Conservation (phyloP, 1,140 invertebrate species). For the Drosophila lowei region DNA sequence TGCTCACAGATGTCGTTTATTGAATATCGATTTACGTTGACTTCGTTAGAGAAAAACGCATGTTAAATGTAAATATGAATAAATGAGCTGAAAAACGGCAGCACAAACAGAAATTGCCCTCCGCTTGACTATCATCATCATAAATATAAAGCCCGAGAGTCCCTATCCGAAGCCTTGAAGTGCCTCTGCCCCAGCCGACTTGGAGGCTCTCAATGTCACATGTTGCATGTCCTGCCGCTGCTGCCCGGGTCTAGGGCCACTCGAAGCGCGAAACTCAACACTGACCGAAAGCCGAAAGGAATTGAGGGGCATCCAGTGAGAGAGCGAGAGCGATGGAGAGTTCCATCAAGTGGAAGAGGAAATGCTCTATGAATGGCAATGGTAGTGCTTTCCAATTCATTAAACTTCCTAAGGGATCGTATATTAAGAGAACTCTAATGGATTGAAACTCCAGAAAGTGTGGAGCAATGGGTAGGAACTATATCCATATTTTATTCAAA, state of each 20-base stretch:
- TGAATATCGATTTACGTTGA: conserved; percentile 81
- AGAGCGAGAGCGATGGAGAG: too few relatives aligned
- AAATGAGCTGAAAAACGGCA: conserved; percentile 74
- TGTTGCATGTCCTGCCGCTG: conserved; percentile 72
- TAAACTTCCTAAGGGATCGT: not conserved
- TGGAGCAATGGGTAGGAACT: too few relatives aligned
- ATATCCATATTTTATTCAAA: too few relatives aligned
- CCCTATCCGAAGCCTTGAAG: not conserved
- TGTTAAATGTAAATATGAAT: conserved; percentile 82
- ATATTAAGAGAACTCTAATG: not conserved
- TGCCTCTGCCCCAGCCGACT: conserved; percentile 2
- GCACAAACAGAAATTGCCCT: not conserved
- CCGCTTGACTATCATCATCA: conserved; percentile 15
- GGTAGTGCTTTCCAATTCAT: conserved; percentile 14
- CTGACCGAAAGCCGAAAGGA: conserved; percentile 32
- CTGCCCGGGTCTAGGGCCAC: conserved; percentile 54
- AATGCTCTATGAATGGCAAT: conserved; percentile 20
- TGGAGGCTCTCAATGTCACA: conserved; percentile 73
- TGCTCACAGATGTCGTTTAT: conserved; percentile 82
- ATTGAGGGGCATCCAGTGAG: not conserved
- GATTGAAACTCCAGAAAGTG: too few relatives aligned
- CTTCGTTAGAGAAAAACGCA: conserved; percentile 74
- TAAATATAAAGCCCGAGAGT: conserved; percentile 39
- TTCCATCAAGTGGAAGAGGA: conserved; percentile 11
- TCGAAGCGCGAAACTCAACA: conserved; percentile 79